Conservation (phyloP, 2,888 invertebrate genomes). For the Hydroisotoma schaefferi region DNA sequence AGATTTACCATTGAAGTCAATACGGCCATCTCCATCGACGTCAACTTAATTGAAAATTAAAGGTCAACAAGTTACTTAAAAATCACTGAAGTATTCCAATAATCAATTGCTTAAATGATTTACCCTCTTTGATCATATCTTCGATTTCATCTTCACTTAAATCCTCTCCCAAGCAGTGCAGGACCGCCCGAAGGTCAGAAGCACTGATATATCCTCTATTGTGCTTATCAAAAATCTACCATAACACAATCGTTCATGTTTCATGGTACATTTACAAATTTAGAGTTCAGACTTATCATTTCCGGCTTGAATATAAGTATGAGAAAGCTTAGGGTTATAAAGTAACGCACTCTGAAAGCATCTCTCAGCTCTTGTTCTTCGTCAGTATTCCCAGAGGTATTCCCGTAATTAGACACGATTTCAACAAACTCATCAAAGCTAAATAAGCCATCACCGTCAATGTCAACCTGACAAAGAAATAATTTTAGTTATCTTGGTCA, state of each 20-base stretch:
- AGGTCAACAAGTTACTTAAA: neutral
- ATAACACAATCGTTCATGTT: neutral
- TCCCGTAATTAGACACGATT: constrained; percentile 50
- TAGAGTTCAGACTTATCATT: too few species aligned
- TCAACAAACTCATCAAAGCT: constrained; percentile 51
- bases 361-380: constrained; percentile 59
- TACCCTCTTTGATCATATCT: constrained; percentile 96
- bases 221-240: constrained; percentile 74
- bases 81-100: too few species aligned
- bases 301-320: too few species aligned
- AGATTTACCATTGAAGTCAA: constrained; percentile 86
- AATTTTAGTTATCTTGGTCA: neutral
- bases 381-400: constrained; percentile 49
- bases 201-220: constrained; percentile 89
- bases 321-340: neutral
- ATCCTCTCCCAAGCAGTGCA: constrained; percentile 85
- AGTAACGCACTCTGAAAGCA: constrained; percentile 67
- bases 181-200: constrained; percentile 77
- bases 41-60: too few species aligned
- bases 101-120: too few species aligned
- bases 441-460: constrained; percentile 50
- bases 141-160: constrained; percentile 88
- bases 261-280: too few species aligned
- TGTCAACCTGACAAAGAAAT: constrained; percentile 34
- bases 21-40: constrained; percentile 88